Evolutionary conservation across 2,797 vertebrate species (phyloP), one percentile per base, ranked within the genome.

Genomic region (Steatocranus sp.): DNA sequence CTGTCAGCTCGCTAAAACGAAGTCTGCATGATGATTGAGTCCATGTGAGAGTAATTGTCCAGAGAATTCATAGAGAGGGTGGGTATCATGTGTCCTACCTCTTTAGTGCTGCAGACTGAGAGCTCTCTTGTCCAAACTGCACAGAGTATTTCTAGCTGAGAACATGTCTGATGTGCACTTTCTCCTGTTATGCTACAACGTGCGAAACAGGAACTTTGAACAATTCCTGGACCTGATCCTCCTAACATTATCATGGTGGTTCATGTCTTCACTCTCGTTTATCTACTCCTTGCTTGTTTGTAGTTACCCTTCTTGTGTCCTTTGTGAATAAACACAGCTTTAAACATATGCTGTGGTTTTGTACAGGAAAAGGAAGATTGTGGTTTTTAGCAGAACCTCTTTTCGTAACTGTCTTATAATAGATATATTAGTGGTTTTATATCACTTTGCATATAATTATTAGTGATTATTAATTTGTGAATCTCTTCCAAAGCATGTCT

Each of bases 351-450:
- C 85, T 82, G 66, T 54, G 80, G 83, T 83, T 89, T 85, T 86
- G 76, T 68, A 76, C 17, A 77, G 81, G 73, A 70, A 79, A 74
- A 85, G 85, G 84, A 82, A 79, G 87, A 78, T 54, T 10, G 66
- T 81, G 83, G 85, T 87, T 93, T 91, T 83, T 85, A 88, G 66
- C 17, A 4, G 70, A 86, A 83, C 80, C 81, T 87, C 78, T 91
- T 93, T 94, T 93, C 85, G 86, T 89, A 91, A 87, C 78, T 77
- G 81, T 93, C 91, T 93, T 92, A 89, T 89, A 94, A 34, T 78
- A 18, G 27, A 87, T 74, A 87, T 86, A 74, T 89, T 53, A 78
- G 81, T 83, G 82, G 74, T 92, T 96, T 94, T 93, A 86, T 32
- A 61, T 6, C 11, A 36, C 11, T 34, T 36, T 34, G 56, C 56